A percentile compares a stretch with the other conserved stretches of the same genome.
phyloP scores from a whole-genome alignment of 2,113 vertebrate species.

The Archilochus colubris region DNA sequence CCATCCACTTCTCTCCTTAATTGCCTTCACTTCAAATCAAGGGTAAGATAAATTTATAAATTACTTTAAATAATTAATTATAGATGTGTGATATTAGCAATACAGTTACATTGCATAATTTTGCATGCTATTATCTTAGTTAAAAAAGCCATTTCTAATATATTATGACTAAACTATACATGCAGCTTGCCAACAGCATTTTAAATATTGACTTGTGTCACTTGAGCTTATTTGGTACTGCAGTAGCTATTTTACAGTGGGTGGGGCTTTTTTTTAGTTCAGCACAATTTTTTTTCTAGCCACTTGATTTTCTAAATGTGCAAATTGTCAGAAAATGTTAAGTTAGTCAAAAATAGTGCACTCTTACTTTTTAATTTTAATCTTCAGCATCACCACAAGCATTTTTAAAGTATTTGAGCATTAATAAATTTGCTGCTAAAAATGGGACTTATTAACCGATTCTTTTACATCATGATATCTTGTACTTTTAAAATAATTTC shows the following conservation, averaged over 20 bases:
- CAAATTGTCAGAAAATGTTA: constrained; percentile 47
- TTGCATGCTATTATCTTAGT: constrained; percentile 68
- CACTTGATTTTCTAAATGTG: background rate
- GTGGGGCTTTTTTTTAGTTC: constrained; percentile 43
- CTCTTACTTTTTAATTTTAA: constrained; percentile 24
- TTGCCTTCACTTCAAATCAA: constrained; percentile 81
- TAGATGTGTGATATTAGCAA: constrained; percentile 66
- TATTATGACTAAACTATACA: constrained; percentile 45
- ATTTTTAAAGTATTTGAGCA: background rate
- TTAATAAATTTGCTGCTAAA: background rate
- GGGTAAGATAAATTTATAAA: constrained; percentile 80
- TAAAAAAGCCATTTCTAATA: constrained; percentile 56
- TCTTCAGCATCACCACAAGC: background rate
- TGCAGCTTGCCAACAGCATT: constrained; percentile 24
- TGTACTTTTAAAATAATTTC: background rate
- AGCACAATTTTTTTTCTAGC: constrained; percentile 23
- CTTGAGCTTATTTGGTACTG: constrained; percentile 54
- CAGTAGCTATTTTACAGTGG: constrained; percentile 31
- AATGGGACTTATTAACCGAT: background rate
- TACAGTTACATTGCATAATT: constrained; percentile 69
- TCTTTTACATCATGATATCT: background rate
- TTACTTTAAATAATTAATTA: constrained; percentile 78
- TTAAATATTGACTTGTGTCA: constrained; percentile 41
- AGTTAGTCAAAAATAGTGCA: background rate
- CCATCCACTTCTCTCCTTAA: constrained; percentile 72